Evolutionary conservation across 2,888 invertebrate species (phyloP).

Genomic region (Tetramorium bicarinatum): DNA sequence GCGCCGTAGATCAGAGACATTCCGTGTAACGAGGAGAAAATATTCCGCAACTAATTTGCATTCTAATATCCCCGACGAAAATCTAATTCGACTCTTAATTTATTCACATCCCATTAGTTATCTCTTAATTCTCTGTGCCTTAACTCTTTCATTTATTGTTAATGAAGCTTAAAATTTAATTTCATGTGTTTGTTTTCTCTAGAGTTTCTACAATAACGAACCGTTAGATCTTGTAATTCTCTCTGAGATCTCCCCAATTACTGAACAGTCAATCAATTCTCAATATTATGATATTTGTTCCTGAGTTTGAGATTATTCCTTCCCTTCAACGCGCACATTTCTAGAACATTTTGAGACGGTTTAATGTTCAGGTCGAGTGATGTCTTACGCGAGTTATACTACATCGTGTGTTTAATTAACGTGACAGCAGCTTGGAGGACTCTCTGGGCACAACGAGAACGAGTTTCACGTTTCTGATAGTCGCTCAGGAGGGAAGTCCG

Average conservation of each 20-base stretch:
- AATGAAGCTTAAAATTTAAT: background rate
- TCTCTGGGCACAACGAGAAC: slow-evolving; percentile 44
- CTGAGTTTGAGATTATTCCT: background rate
- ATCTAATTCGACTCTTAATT: slow-evolving; percentile 39
- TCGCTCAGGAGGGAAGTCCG: slow-evolving; percentile 68
- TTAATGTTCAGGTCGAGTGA: background rate
- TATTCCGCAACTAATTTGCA: slow-evolving; percentile 50
- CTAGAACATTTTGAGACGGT: background rate
- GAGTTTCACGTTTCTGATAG: slow-evolving; percentile 62
- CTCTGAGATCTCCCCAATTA: background rate
- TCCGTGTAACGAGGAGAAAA: slow-evolving; percentile 31
- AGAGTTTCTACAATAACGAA: background rate
- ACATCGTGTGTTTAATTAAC: slow-evolving; percentile 43
- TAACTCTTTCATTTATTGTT: background rate
- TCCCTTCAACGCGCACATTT: background rate
- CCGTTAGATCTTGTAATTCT: background rate
- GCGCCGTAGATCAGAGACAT: slow-evolving; percentile 11
- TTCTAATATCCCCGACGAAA: slow-evolving; percentile 32
- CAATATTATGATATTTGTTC: background rate
- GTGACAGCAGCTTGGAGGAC: slow-evolving; percentile 39
- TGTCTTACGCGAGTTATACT: slow-evolving; percentile 17
- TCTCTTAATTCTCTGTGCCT: background rate
- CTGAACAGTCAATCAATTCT: background rate
- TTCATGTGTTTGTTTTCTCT: background rate
- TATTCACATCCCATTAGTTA: slow-evolving; percentile 27